These are phyloP conservation scores for Lota lota DNA, from an alignment of 2,113 vertebrate species.

Conservation along the genomic window DNA sequence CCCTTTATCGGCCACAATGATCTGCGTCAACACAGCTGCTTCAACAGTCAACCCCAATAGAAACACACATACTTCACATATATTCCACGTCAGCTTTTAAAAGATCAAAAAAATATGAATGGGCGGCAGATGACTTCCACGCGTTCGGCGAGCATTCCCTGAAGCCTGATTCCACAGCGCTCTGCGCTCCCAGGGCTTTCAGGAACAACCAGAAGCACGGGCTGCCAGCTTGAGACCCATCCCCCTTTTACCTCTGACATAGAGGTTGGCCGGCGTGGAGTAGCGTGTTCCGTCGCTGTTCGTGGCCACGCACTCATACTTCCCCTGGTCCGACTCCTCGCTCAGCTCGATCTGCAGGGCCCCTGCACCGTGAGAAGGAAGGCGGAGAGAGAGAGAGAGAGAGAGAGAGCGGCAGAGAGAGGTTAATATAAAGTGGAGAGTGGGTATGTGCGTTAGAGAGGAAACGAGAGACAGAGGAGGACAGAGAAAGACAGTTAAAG, in stretches of 20 bases:
- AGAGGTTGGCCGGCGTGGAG: conserved; percentile 97
- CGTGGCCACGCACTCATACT: conserved; percentile 99
- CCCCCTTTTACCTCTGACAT: conserved; percentile 93
- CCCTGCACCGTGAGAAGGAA: conserved; percentile 73
- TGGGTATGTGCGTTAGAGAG: not conserved
- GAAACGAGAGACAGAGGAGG: not conserved
- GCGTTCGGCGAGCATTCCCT: too few relatives aligned
- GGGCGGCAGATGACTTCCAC: too few relatives aligned
- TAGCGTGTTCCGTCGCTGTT: conserved; percentile 98
- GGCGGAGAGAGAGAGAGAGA: not conserved
- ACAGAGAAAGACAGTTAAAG: conserved; percentile 27
- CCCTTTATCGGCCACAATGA: conserved; percentile 3
- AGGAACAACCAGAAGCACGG: too few relatives aligned
- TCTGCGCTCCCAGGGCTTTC: too few relatives aligned
- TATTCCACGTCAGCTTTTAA: too few relatives aligned
- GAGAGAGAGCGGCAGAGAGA: not conserved
- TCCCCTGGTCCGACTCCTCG: conserved; percentile 98
- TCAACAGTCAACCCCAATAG: conserved; percentile 14
- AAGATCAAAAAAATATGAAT: too few relatives aligned
- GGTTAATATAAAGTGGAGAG: not conserved
- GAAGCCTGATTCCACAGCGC: too few relatives aligned
- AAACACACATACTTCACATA: not conserved
- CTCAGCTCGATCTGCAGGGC: conserved; percentile 98
- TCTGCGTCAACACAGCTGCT: conserved; percentile 8
- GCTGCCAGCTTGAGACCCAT: conserved; percentile 28